Evolutionary conservation across 2,113 vertebrate species (phyloP).

Genomic region (Agelaius tricolor): DNA sequence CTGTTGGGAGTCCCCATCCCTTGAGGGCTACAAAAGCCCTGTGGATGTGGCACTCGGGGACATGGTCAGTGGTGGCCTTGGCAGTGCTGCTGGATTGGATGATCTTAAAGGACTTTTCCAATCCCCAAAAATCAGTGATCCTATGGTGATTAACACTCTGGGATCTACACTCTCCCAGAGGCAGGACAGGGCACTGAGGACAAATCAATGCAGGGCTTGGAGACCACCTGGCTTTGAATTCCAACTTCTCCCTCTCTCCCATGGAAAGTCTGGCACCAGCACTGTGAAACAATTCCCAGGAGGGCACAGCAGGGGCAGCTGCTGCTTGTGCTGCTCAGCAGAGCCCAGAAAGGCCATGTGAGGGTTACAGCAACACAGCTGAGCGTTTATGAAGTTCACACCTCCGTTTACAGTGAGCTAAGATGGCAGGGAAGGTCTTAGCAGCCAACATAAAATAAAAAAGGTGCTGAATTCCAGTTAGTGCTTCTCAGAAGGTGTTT

Average conservation of each 20-base stretch:
- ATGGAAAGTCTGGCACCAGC: not conserved
- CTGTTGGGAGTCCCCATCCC: too few species aligned
- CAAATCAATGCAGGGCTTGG: rapidly evolving
- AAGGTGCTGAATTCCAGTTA: not conserved
- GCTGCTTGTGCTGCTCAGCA: not conserved
- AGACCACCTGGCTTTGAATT: not conserved
- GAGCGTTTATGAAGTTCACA: not conserved
- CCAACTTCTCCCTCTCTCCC: not conserved
- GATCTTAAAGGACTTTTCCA: not conserved
- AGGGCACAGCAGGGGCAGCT: not conserved
- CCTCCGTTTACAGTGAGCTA: not conserved
- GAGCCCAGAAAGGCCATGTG: not conserved
- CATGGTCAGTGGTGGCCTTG: not conserved
- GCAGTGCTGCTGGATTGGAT: rapidly evolving
- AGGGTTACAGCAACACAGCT: not conserved
- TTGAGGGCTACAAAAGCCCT: rapidly evolving
- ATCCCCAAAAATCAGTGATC: not conserved
- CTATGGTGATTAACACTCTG: not conserved
- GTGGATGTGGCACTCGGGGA: not conserved
- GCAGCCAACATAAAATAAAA: not conserved
- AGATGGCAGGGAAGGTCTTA: not conserved
- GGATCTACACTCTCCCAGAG: not conserved
- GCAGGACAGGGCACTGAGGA: not conserved
- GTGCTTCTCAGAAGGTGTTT: not conserved
- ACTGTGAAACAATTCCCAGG: not conserved